Evolutionary conservation across 2,888 invertebrate genomes (phyloP), one percentile per base, ranked within the genome.

Genomic region (Celastrina argiolus): DNA sequence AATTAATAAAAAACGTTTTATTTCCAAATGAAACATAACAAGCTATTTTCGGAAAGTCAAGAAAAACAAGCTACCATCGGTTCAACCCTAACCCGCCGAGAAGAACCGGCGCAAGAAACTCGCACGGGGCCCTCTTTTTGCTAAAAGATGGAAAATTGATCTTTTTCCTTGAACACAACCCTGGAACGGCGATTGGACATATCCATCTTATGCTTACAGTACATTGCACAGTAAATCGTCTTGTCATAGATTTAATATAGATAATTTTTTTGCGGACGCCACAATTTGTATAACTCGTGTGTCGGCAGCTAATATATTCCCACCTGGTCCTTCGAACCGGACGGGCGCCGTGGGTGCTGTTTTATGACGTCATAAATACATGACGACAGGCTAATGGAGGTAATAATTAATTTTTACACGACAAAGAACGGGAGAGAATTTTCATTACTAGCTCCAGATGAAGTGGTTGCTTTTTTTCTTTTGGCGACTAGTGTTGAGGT

Each of bases 321-420:
- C 36, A 36, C 36, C 36, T 36, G 42, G 42, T 56, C 26, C 56
- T n/a, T 26, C 28, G 6, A 18, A 18, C 56, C n/a, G 56, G 26
- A 28, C 28, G 28, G 2, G 26, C 28, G 14, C 56, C 56, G 56
- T 56, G 56, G 56, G 28, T 28, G 28, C 56, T 56, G 12, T 1
- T 56, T 56, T 56, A 56, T 56, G n/a, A 56, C 56, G 14, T 56
- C 28, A 56, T 56, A 56, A 56, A 56, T n/a, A 28, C 28, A 28
- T 28, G 56, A n/a, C 8, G 28, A 56, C 56, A 28, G 28, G 22
- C 56, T 56, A 26, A 6, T 56, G 28, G 28, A 56, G 28, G n/a
- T 56, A 56, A 56, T 56, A 56, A 56, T 56, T 56, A 56, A 28
- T 56, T 28, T 56, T 28, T 56, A 56, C 1, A 28, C 14, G 28